phyloP scores from a whole-genome alignment of 2,888 invertebrate genomes.

The Aproaerema taeniolella region DNA sequence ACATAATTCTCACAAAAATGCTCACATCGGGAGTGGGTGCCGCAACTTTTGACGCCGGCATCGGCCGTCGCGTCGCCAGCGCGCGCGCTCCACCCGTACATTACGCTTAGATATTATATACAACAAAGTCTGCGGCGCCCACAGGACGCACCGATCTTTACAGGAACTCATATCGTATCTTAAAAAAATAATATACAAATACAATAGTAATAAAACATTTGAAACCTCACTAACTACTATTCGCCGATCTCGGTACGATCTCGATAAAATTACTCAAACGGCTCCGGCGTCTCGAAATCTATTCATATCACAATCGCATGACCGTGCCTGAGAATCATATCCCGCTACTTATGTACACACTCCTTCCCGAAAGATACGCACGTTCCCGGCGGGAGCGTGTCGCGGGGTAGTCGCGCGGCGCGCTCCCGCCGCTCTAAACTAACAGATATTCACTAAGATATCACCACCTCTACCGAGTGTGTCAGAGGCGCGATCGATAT shows the following conservation, averaged over 20 bases:
- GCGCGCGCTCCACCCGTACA: slow-evolving; percentile 38
- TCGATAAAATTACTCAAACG: slow-evolving; percentile 71
- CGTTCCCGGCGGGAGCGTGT: slow-evolving; percentile 33
- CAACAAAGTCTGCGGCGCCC: slow-evolving; percentile 64
- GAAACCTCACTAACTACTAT: slow-evolving; percentile 76
- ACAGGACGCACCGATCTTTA: slow-evolving; percentile 61
- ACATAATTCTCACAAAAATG: slow-evolving; percentile 76
- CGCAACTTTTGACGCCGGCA: slow-evolving; percentile 55
- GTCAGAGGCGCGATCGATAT: slow-evolving; percentile 62
- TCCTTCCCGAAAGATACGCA: slow-evolving; percentile 53
- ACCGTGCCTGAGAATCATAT: slow-evolving; percentile 74
- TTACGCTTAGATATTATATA: slow-evolving; percentile 67
- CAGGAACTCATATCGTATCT: slow-evolving; percentile 78
- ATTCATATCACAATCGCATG: slow-evolving; percentile 77
- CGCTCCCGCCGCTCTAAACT: slow-evolving; percentile 42
- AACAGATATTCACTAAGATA: slow-evolving; percentile 56
- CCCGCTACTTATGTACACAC: slow-evolving; percentile 76
- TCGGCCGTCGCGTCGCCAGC: slow-evolving; percentile 22
- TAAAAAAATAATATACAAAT: slow-evolving; percentile 75
- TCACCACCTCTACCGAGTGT: slow-evolving; percentile 56
- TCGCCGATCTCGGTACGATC: slow-evolving; percentile 70
- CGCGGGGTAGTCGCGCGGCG: slow-evolving; percentile 28
- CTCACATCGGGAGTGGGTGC: slow-evolving; percentile 71
- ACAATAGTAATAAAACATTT: slow-evolving; percentile 76
- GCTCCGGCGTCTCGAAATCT: slow-evolving; percentile 73